Percentiles rank a stretch among this genome's conserved stretches.
Evolutionary conservation across 2,888 invertebrate species (phyloP).

Genomic region (Vandiemenella viatica): DNA sequence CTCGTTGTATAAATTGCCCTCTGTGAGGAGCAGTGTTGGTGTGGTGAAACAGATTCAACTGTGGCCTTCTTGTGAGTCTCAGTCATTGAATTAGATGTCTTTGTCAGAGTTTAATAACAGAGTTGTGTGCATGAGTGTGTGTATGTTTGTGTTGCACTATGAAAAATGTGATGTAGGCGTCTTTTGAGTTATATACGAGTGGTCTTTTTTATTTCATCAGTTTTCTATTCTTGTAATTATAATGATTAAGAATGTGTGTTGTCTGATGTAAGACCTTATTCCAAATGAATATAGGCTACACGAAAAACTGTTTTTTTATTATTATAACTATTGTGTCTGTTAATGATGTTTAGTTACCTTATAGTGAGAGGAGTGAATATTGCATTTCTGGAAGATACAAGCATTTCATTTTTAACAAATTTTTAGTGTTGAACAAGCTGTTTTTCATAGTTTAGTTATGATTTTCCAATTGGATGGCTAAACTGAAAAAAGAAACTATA

Average conservation of each 20-base stretch:
- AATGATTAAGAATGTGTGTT: not conserved
- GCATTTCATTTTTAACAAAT: not conserved
- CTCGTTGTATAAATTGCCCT: constrained; percentile 14
- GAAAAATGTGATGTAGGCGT: not conserved
- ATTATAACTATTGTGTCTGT: too few relatives aligned
- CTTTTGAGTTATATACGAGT: not conserved
- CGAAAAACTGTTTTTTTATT: too few relatives aligned
- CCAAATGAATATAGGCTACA: not conserved
- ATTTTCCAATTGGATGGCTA: not conserved
- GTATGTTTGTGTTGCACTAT: not conserved
- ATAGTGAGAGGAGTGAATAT: not conserved
- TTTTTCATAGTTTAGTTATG: not conserved
- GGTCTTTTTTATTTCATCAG: not conserved
- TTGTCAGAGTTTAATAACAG: too few relatives aligned
- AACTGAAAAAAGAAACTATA: too few relatives aligned
- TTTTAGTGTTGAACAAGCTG: too few relatives aligned
- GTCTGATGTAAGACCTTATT: not conserved
- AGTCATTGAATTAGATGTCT: not conserved
- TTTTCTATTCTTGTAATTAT: not conserved
- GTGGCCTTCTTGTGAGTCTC: not conserved
- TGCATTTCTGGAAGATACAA: not conserved
- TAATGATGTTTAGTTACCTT: not conserved
- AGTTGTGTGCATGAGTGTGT: too few relatives aligned
- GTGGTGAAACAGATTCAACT: not conserved
- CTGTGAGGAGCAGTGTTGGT: constrained; percentile 13